These are phyloP conservation scores for Huso huso DNA, from an alignment of 2,797 vertebrate species.

Conservation along the genomic window DNA sequence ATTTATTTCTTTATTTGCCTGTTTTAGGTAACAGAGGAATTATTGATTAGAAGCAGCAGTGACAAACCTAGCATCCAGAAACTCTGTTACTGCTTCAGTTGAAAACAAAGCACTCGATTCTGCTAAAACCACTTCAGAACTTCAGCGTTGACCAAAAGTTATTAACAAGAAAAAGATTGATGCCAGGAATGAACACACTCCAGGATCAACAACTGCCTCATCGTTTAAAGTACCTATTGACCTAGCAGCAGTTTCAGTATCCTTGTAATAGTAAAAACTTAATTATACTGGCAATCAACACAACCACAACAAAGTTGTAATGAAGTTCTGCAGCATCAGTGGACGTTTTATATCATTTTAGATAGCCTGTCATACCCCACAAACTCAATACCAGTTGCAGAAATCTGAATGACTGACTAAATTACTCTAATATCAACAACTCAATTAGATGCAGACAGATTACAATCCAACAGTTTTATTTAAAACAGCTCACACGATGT, in stretches of 20 bases:
- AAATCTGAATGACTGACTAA: too few species aligned
- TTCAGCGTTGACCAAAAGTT: background rate
- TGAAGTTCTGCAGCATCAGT: background rate
- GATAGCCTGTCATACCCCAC: too few species aligned
- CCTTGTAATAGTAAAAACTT: background rate
- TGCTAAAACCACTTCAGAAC: background rate
- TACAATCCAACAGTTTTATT: too few species aligned
- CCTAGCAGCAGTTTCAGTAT: background rate
- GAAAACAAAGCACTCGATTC: background rate
- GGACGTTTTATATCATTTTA: background rate
- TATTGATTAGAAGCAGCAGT: background rate
- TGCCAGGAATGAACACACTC: background rate
- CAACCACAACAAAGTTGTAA: background rate
- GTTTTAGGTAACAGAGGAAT: too few species aligned
- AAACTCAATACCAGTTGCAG: too few species aligned
- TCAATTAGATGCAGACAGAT: too few species aligned
- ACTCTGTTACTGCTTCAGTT: background rate
- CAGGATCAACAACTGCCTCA: background rate
- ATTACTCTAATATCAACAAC: too few species aligned
- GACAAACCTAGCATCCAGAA: background rate
- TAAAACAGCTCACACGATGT: too few species aligned
- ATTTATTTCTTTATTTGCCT: too few species aligned
- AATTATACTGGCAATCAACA: background rate
- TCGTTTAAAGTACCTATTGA: background rate
- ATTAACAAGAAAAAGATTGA: background rate